These are phyloP conservation scores for Morpho helenor DNA, from an alignment of 2,888 invertebrate species.

Conservation along the genomic window DNA sequence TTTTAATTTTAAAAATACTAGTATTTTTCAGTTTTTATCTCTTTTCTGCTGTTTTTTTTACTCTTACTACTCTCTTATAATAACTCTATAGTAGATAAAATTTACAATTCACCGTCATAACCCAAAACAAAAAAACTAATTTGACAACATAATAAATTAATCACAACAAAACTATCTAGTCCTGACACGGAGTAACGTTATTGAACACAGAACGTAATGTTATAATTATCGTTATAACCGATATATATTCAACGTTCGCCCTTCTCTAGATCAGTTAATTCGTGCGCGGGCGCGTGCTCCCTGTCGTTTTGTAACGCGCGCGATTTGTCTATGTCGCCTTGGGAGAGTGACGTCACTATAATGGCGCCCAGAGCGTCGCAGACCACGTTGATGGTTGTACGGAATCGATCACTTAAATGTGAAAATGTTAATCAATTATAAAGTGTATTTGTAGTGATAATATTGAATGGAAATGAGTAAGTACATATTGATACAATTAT, in stretches of 20 bases:
- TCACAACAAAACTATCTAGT: constrained; percentile 32
- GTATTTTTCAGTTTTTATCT: too few species aligned
- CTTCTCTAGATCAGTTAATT: constrained; percentile 82
- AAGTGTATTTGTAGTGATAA: too few species aligned
- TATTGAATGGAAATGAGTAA: too few species aligned
- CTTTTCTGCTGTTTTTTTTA: too few species aligned
- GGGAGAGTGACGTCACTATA: constrained; percentile 91
- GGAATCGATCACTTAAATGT: constrained; percentile 87
- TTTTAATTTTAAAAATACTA: too few species aligned
- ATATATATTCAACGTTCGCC: constrained; percentile 55
- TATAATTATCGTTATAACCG: constrained; percentile 7
- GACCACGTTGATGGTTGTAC: constrained; percentile 95
- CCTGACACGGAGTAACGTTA: constrained; percentile 43
- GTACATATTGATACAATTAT: too few species aligned
- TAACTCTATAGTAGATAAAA: background rate
- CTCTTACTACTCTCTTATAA: too few species aligned
- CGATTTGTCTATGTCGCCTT: constrained; percentile 80
- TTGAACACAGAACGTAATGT: constrained; percentile 43
- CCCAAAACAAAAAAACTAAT: constrained; percentile 9
- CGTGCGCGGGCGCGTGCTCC: constrained; percentile 79
- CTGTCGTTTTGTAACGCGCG: constrained; percentile 60
- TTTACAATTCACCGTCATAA: constrained; percentile 5
- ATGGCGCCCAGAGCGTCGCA: constrained; percentile 97
- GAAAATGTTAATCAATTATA: background rate
- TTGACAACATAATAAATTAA: constrained; percentile 25